Percentiles rank a stretch among this genome's conserved stretches.
Conservation (phyloP, 1,140 invertebrate genomes). For the Heliconius nattereri region DNA sequence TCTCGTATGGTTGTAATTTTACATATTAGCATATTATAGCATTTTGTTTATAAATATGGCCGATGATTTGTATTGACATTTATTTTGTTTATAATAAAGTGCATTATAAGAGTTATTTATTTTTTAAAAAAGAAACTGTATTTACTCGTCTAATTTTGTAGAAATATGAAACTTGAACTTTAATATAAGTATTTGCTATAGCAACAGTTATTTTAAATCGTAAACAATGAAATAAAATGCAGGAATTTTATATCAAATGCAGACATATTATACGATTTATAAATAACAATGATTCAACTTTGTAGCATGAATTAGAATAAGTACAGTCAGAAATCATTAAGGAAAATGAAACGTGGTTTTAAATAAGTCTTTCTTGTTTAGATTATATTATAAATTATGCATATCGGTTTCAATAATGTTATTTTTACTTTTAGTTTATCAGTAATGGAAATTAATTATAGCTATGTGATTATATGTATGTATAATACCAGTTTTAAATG, state of each 20-base stretch:
- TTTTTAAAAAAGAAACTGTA: not conserved
- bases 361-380: not conserved
- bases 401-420: not conserved
- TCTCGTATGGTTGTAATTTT: not conserved
- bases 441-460: not conserved
- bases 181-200: not conserved
- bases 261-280: not conserved
- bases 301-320: not conserved
- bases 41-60: not conserved
- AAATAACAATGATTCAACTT: not conserved
- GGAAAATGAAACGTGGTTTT: constrained; percentile 1
- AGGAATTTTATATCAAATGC: not conserved
- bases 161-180: not conserved
- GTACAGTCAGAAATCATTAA: not conserved
- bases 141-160: not conserved
- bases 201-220: not conserved
- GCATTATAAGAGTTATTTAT: not conserved
- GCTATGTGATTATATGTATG: not conserved
- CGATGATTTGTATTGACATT: not conserved
- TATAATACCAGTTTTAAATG: not conserved
- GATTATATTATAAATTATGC: not conserved
- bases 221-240: not conserved
- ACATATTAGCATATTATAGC: not conserved
- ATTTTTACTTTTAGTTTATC: not conserved
- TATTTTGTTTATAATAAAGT: not conserved